These are phyloP conservation scores for Chaetogeoica ovagalla DNA, from an alignment of 2,888 invertebrate species.

Conservation along the genomic window DNA sequence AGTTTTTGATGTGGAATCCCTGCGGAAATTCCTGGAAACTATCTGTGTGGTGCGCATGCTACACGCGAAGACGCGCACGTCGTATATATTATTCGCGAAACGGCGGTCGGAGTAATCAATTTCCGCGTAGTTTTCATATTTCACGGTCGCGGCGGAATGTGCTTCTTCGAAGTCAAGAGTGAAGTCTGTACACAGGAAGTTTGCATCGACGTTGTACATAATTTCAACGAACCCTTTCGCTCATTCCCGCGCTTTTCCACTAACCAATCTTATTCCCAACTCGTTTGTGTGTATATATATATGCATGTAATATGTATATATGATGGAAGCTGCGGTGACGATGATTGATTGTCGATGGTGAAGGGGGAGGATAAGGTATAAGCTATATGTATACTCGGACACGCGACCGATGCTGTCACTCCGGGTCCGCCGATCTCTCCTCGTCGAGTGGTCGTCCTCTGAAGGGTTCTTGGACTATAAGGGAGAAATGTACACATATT, in stretches of 20 bases:
- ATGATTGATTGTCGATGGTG: too few relatives aligned
- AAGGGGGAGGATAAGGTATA: too few relatives aligned
- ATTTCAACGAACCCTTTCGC: not conserved
- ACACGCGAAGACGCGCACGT: not conserved
- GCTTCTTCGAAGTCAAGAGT: constrained; percentile 3
- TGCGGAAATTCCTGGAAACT: not conserved
- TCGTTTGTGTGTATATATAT: not conserved
- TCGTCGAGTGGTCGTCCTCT: too few relatives aligned
- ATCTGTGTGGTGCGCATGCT: not conserved
- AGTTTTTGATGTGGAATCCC: not conserved
- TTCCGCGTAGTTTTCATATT: not conserved
- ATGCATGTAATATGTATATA: not conserved
- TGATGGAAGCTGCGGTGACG: too few relatives aligned
- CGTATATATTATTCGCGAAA: too few relatives aligned
- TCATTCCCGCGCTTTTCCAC: too few relatives aligned
- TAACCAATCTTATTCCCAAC: too few relatives aligned
- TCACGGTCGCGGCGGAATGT: not conserved
- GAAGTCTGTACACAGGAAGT: constrained; percentile 7
- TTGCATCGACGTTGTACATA: not conserved
- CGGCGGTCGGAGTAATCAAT: not conserved
- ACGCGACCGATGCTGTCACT: too few relatives aligned
- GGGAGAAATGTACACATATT: too few relatives aligned
- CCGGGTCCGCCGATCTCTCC: too few relatives aligned
- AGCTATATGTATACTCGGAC: too few relatives aligned
- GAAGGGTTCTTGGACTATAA: too few relatives aligned